These are phyloP conservation scores for Dicyrtoma fusca DNA, from an alignment of 2,888 invertebrate species.

Conservation along the genomic window DNA sequence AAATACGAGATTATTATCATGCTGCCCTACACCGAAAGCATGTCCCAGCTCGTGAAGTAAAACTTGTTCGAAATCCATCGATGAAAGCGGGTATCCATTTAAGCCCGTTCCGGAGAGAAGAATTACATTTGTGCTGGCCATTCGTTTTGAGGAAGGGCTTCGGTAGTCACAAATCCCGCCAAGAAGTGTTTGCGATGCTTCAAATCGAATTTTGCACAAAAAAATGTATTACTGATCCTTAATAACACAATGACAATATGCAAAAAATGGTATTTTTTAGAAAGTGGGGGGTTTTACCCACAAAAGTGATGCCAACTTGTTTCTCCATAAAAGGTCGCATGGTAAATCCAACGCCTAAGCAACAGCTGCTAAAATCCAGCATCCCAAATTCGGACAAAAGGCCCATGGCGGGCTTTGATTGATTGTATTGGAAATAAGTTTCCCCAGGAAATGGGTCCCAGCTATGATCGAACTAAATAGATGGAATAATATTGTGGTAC, in stretches of 20 bases:
- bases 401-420: conserved; percentile 23
- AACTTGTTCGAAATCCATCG: conserved; percentile 34
- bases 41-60: conserved; percentile 40
- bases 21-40: conserved; percentile 38
- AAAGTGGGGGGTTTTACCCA: conserved; percentile 5
- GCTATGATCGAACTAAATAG: too few species aligned
- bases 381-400: conserved; percentile 33
- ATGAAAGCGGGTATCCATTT: conserved; percentile 14
- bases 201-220: too few species aligned
- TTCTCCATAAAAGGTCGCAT: conserved; percentile 35
- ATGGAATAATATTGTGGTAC: too few species aligned
- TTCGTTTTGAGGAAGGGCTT: conserved; percentile 17
- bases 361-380: conserved; percentile 37
- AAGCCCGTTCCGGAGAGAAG: conserved; percentile 32
- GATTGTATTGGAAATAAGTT: conserved; percentile 28
- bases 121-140: conserved; percentile 36
- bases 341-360: conserved; percentile 42
- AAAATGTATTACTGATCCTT: too few species aligned
- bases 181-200: conserved; percentile 30
- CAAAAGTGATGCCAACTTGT: conserved; percentile 39
- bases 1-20: conserved; percentile 27
- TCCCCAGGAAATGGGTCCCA: conserved; percentile 39
- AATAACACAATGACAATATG: too few species aligned
- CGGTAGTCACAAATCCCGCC: conserved; percentile 44
- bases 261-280: not conserved